These are phyloP conservation scores for Ecdyonurus torrentis DNA, from an alignment of 2,888 invertebrate genomes.

Conservation along the genomic window DNA sequence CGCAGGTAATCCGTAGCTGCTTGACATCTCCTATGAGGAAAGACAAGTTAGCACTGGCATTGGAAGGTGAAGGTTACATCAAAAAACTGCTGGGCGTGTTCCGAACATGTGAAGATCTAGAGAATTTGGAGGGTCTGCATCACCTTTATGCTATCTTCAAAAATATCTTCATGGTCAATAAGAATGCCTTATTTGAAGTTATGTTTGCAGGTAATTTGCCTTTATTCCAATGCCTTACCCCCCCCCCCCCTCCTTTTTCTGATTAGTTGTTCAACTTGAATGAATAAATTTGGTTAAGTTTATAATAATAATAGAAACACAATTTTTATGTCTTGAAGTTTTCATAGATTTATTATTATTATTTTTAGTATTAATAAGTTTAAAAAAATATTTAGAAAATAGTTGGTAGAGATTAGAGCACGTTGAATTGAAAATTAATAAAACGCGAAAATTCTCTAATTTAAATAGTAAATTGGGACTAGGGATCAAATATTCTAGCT, in stretches of 20 bases:
- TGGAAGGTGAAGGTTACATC: conserved; percentile 91
- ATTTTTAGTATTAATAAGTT: no score
- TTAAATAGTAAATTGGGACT: no score
- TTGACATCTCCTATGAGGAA: conserved; percentile 77
- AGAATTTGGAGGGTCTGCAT: conserved; percentile 87
- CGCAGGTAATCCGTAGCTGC: conserved; percentile 60
- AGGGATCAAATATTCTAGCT: no score
- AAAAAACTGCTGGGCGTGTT: conserved; percentile 88
- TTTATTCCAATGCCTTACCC: neutral
- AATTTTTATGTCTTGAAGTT: no score
- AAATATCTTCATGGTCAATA: conserved; percentile 95
- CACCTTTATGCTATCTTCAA: conserved; percentile 96
- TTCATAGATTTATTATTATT: no score
- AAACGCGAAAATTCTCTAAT: no score
- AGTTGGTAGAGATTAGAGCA: no score
- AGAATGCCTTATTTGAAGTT: conserved; percentile 90
- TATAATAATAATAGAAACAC: neutral
- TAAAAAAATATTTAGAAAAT: no score
- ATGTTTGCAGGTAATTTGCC: conserved; percentile 68
- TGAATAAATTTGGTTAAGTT: neutral
- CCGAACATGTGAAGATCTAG: conserved; percentile 93
- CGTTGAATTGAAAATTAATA: no score
- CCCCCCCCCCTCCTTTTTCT: no score
- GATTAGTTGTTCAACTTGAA: no score
- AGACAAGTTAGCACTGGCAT: conserved; percentile 83